Conservation (phyloP, 2,113 vertebrate species). For the Sorex fumeus region DNA sequence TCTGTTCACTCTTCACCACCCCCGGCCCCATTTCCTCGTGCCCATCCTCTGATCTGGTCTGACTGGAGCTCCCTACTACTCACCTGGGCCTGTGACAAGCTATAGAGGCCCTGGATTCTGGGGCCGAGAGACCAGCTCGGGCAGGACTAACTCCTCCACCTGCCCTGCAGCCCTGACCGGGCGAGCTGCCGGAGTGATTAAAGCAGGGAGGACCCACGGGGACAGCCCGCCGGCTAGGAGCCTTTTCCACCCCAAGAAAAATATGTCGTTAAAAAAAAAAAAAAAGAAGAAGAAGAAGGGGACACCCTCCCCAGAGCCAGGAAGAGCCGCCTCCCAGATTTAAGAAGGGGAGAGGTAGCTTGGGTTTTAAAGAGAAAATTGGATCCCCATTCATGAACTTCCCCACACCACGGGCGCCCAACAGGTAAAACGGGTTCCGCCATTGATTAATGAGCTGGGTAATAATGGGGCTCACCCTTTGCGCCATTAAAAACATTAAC, state of each 20-base stretch:
- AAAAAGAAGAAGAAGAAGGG: no score
- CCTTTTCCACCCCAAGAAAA: slow-evolving; percentile 14
- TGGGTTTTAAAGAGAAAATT: slow-evolving; percentile 75
- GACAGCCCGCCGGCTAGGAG: slow-evolving; percentile 25
- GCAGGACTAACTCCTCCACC: neutral
- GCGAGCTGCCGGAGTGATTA: no score
- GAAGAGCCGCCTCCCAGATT: neutral
- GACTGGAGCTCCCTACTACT: neutral
- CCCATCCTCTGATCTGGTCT: neutral
- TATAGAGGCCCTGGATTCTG: accelerated
- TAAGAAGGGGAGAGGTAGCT: slow-evolving; percentile 68
- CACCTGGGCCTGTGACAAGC: neutral
- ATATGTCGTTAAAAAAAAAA: neutral
- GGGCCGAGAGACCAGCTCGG: neutral
- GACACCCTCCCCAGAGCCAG: slow-evolving; percentile 12
- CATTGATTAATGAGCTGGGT: slow-evolving; percentile 75
- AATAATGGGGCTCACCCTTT: slow-evolving; percentile 81
- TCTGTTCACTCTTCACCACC: neutral
- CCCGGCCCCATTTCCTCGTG: neutral
- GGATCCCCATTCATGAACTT: slow-evolving; percentile 78
- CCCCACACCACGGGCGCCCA: slow-evolving; percentile 38
- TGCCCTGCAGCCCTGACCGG: neutral
- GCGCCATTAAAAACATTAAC: slow-evolving; percentile 79
- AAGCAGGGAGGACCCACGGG: neutral
- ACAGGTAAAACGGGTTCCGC: slow-evolving; percentile 82